These are phyloP conservation scores for Hemicentrotus pulcherrimus DNA, from an alignment of 35 echinoderm and acorn worm genomes.

Conservation along the genomic window DNA sequence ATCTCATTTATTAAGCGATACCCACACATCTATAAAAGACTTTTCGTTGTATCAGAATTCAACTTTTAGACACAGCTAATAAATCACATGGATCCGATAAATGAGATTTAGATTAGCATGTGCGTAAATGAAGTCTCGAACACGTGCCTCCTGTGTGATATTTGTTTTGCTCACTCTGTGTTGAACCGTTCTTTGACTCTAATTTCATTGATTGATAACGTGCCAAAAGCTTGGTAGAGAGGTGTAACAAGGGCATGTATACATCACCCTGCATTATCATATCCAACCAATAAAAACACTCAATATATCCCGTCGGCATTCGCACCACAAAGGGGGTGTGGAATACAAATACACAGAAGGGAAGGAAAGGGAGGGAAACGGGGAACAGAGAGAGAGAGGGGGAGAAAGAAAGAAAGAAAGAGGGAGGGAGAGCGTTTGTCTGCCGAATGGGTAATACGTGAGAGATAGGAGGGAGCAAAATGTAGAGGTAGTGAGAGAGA, in stretches of 20 bases:
- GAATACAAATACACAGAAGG: background rate
- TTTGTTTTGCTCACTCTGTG: background rate
- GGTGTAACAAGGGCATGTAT: constrained; percentile 26
- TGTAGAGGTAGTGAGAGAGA: background rate
- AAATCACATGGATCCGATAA: background rate
- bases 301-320: constrained; percentile 3
- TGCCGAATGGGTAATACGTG: background rate
- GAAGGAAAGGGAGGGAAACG: background rate
- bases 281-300: constrained; percentile 9
- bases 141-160: background rate
- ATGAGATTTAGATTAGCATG: constrained; percentile 2
- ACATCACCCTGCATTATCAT: background rate
- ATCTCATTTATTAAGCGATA: background rate
- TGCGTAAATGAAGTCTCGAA: constrained; percentile 23
- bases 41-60: background rate
- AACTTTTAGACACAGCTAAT: background rate
- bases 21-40: background rate
- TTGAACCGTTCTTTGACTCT: background rate
- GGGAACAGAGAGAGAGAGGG: background rate
- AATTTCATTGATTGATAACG: constrained; percentile 34
- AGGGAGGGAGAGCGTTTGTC: background rate
- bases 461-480: background rate
- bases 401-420: background rate
- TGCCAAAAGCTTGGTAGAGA: constrained; percentile 27
- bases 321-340: background rate